phyloP scores from a whole-genome alignment of 2,888 invertebrate genomes.

The Cosmopolites sordidus region DNA sequence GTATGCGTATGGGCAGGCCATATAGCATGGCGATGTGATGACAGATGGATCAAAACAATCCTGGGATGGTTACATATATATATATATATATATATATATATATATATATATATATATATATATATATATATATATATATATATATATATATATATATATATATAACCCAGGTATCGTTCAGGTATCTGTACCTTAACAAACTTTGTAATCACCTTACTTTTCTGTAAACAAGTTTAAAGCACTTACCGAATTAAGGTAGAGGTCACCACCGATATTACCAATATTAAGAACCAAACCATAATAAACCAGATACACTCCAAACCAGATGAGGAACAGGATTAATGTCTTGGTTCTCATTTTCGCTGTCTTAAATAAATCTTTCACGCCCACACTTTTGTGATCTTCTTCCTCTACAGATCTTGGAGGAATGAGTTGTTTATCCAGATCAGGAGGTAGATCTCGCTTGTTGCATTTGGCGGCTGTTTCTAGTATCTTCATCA shows the following conservation, averaged over 20 bases:
- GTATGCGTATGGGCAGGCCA: no score
- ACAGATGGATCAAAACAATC: no score
- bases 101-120: no score
- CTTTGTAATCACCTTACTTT: no score
- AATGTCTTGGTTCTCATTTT: constrained; percentile 64
- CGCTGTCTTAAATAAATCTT: constrained; percentile 63
- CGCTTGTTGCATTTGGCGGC: constrained; percentile 64
- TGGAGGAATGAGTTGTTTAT: constrained; percentile 59
- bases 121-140: no score
- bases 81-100: no score
- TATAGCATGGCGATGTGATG: no score
- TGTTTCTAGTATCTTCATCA: constrained; percentile 60
- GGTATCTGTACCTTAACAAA: no score
- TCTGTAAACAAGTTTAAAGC: no score
- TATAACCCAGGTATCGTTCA: no score
- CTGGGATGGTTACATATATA: no score
- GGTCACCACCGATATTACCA: constrained; percentile 68
- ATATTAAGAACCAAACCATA: constrained; percentile 73
- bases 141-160: no score
- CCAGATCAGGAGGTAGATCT: constrained; percentile 62
- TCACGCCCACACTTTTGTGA: constrained; percentile 50
- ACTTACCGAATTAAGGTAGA: constrained; percentile 69
- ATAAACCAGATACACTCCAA: constrained; percentile 71
- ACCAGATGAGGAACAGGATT: constrained; percentile 71
- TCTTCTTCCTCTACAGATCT: constrained; percentile 49